Conservation (phyloP, 2,113 vertebrate genomes). For the Himantopus leucocephalus region DNA sequence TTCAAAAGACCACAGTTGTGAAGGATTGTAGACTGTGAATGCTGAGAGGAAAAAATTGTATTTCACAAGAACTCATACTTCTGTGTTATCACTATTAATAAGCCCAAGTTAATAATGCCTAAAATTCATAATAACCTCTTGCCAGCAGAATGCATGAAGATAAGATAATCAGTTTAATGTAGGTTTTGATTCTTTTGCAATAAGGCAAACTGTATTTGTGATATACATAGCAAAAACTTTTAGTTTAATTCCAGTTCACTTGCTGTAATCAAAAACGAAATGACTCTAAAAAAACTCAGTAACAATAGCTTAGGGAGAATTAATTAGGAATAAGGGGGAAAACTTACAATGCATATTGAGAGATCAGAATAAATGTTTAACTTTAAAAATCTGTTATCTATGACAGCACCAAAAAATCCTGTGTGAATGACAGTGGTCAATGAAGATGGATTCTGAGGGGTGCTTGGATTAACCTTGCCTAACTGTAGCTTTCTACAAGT, state of each 20-base stretch:
- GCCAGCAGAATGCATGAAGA: neutral
- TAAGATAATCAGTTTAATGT: neutral
- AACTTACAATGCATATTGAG: no score
- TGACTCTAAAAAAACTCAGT: neutral
- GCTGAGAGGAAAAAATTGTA: neutral
- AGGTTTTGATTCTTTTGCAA: neutral
- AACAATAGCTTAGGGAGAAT: neutral
- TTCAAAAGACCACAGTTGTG: neutral
- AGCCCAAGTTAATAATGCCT: neutral
- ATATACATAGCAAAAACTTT: neutral
- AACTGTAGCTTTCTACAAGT: no score
- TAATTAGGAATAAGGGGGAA: no score
- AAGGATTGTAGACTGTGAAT: neutral
- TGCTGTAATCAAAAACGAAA: neutral
- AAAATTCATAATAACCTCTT: neutral
- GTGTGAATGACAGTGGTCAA: no score
- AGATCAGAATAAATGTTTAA: no score
- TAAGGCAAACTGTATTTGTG: neutral
- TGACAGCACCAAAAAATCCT: no score
- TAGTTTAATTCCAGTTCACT: neutral
- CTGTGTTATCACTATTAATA: neutral
- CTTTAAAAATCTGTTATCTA: no score
- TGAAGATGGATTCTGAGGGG: no score
- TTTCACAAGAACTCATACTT: neutral
- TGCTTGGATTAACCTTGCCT: no score